Evolutionary conservation across 2,888 invertebrate genomes (phyloP).

Genomic region (Anthrax anthrax): DNA sequence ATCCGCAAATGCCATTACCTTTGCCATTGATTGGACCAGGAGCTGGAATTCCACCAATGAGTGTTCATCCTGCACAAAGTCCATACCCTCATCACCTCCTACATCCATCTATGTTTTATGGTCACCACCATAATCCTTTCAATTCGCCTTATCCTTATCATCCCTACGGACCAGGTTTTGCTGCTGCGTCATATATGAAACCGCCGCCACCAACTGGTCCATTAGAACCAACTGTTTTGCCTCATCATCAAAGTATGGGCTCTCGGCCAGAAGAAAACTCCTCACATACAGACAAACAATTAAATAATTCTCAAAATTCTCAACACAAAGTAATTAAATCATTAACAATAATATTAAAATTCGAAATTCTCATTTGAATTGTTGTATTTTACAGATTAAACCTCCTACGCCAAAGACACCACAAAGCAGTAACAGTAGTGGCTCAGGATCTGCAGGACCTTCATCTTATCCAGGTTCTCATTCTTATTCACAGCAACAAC

Average conservation of each 20-base stretch:
- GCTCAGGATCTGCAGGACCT: conserved; percentile 26
- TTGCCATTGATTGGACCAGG: conserved; percentile 30
- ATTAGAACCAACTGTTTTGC: conserved; percentile 29
- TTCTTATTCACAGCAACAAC: conserved; percentile 39
- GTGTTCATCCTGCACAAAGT: conserved; percentile 61
- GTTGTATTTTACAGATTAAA: conserved; percentile 22
- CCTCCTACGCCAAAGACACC: conserved; percentile 36
- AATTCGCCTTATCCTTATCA: conserved; percentile 44
- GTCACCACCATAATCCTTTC: conserved; percentile 50
- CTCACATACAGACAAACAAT: conserved; percentile 34
- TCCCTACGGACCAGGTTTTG: conserved; percentile 35
- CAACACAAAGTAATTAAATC: conserved; percentile 12
- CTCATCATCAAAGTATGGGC: conserved; percentile 22
- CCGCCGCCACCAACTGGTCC: conserved; percentile 30
- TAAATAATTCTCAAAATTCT: conserved; percentile 11
- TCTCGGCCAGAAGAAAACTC: conserved; percentile 13
- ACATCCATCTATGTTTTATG: conserved; percentile 54
- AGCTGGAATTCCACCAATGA: conserved; percentile 31
- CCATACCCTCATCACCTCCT: conserved; percentile 54
- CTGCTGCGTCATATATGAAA: conserved; percentile 31
- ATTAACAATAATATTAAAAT: neutral
- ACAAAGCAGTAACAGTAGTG: conserved; percentile 23
- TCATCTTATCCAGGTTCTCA: conserved; percentile 30
- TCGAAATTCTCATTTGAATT: neutral
- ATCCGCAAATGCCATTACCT: conserved; percentile 36